A percentile compares a stretch with the other conserved stretches of the same genome.
Evolutionary conservation across 2,888 invertebrate genomes (phyloP).

Genomic region (Xestia c-nigrum): DNA sequence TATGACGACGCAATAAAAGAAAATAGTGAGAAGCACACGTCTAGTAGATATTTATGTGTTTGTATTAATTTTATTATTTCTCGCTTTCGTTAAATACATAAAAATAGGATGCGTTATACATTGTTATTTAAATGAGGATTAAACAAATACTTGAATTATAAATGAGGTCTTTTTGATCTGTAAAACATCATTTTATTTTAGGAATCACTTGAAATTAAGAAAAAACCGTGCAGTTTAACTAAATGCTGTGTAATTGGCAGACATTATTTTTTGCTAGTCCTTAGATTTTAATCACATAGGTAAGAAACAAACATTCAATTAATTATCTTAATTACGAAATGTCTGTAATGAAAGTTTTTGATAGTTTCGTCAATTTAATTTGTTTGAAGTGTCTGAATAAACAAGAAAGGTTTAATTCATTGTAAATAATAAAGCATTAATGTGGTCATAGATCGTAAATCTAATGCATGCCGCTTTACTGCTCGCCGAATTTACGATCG

Average conservation of each 20-base stretch:
- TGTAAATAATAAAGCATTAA: constrained; percentile 46
- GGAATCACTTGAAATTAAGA: background rate
- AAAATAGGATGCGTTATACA: background rate
- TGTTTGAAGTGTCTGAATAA: background rate
- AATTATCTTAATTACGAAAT: background rate
- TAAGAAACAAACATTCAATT: background rate
- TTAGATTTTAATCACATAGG: background rate
- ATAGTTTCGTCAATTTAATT: background rate
- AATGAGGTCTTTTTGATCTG: background rate
- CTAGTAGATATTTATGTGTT: constrained; percentile 1
- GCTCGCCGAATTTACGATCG: constrained; percentile 71
- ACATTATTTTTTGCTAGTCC: background rate
- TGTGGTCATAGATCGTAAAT: constrained; percentile 68
- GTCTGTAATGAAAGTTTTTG: background rate
- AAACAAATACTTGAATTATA: background rate
- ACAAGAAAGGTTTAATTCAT: background rate
- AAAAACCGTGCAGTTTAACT: background rate
- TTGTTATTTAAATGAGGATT: background rate
- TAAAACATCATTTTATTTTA: background rate
- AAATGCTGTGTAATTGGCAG: background rate
- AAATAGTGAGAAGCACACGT: constrained; percentile 35
- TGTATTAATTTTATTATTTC: constrained; percentile 20
- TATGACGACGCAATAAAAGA: constrained; percentile 50
- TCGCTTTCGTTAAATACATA: background rate
- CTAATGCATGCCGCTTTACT: constrained; percentile 74